Conservation (phyloP, 2,888 invertebrate species). For the Amiota minor region DNA sequence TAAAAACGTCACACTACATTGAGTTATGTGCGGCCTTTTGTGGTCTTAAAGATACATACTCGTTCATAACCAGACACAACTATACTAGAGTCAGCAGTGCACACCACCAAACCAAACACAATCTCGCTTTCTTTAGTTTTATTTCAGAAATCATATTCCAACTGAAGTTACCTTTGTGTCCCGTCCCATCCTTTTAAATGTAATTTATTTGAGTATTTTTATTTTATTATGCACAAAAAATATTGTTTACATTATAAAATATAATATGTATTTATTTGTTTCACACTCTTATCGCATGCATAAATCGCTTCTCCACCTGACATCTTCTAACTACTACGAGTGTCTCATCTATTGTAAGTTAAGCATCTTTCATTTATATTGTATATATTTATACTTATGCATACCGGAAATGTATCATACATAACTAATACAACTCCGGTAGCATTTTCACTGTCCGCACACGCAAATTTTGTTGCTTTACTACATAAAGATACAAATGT, state of each 20-base stretch:
- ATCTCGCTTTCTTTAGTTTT: not conserved
- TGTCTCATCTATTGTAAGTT: constrained; percentile 41
- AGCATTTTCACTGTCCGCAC: constrained; percentile 65
- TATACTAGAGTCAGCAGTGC: not conserved
- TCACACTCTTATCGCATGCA: constrained; percentile 4
- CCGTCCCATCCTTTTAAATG: not conserved
- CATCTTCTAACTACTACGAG: not conserved
- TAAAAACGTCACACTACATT: constrained; percentile 67
- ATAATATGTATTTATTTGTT: constrained; percentile 30
- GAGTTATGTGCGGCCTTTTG: constrained; percentile 51
- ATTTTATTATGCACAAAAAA: constrained; percentile 10
- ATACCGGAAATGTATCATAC: not conserved
- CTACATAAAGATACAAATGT: not conserved
- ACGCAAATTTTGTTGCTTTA: constrained; percentile 55
- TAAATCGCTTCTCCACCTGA: not conserved
- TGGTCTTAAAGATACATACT: too few species aligned
- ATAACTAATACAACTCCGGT: constrained; percentile 39
- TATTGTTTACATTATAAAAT: constrained; percentile 25
- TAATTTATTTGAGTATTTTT: not conserved
- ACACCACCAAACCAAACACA: not conserved
- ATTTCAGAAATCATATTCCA: not conserved
- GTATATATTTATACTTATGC: not conserved
- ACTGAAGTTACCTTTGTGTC: not conserved
- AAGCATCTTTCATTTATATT: constrained; percentile 66
- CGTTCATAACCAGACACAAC: not conserved